phyloP scores from a whole-genome alignment of 1,140 invertebrate species.

The Drosophila orena region DNA sequence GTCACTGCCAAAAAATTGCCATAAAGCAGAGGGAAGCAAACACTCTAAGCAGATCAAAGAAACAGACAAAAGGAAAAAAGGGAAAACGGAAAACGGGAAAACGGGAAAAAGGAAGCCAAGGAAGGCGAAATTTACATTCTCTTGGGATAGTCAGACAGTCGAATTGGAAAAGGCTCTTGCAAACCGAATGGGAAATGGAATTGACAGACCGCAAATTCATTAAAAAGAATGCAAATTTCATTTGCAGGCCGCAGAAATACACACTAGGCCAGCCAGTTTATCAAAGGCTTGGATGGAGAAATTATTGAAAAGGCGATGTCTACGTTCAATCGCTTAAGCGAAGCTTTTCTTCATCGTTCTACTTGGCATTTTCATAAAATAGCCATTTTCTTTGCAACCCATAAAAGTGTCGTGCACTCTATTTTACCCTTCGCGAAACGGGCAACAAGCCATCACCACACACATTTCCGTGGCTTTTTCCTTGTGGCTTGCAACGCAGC shows the following conservation, averaged over 20 bases:
- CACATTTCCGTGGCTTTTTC: constrained; percentile 11
- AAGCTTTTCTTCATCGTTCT: neutral
- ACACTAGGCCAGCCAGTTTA: neutral
- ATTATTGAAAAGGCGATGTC: neutral
- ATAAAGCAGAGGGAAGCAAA: constrained; percentile 6
- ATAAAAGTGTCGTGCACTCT: constrained; percentile 38
- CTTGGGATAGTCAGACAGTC: constrained; percentile 41
- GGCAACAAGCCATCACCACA: constrained; percentile 12
- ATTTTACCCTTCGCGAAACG: neutral
- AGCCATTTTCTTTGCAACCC: constrained; percentile 2
- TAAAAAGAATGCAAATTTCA: constrained; percentile 1
- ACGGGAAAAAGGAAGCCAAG: neutral
- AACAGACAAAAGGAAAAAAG: neutral
- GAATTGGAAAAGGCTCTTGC: constrained; percentile 6
- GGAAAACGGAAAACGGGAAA: neutral
- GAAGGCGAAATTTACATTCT: constrained; percentile 41
- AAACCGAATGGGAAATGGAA: constrained; percentile 22
- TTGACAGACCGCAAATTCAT: constrained; percentile 18
- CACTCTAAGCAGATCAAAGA: constrained; percentile 1
- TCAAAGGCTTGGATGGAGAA: neutral
- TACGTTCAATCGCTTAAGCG: neutral
- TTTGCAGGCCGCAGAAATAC: neutral
- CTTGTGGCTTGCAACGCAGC: constrained; percentile 9
- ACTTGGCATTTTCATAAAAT: neutral
- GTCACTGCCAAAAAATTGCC: constrained; percentile 7